These are phyloP conservation scores for Zoanthus solanderi DNA, from an alignment of 92 coral and sea anemone genomes.

Conservation along the genomic window DNA sequence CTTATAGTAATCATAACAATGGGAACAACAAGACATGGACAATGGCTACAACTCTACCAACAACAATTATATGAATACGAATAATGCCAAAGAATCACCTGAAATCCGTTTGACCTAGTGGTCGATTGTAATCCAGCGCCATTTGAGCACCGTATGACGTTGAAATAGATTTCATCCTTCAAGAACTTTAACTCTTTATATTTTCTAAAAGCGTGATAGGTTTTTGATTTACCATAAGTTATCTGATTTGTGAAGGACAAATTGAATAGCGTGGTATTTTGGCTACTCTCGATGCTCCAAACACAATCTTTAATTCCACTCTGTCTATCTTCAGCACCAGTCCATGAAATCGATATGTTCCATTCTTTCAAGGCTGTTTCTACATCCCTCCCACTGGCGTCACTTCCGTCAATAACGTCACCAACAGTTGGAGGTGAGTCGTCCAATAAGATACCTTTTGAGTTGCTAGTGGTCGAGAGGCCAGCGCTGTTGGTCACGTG, in stretches of 20 bases:
- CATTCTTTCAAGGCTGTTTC: slow-evolving; percentile 73
- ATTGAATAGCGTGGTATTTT: slow-evolving; percentile 47
- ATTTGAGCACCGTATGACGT: slow-evolving; percentile 56
- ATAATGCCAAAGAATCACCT: slow-evolving; percentile 17
- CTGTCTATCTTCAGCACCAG: slow-evolving; percentile 85
- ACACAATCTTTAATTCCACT: slow-evolving; percentile 76
- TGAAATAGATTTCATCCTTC: slow-evolving; percentile 22
- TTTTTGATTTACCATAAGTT: slow-evolving; percentile 60
- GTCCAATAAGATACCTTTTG: slow-evolving; percentile 90
- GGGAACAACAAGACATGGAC: too few species aligned
- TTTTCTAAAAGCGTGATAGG: slow-evolving; percentile 49
- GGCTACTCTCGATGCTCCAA: slow-evolving; percentile 72
- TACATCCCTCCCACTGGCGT: slow-evolving; percentile 71
- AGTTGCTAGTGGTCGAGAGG: slow-evolving; percentile 69
- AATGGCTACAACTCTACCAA: too few species aligned
- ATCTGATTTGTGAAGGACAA: slow-evolving; percentile 41
- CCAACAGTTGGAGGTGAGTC: slow-evolving; percentile 83
- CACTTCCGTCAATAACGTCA: slow-evolving; percentile 83
- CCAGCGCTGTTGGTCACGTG: slow-evolving; percentile 81
- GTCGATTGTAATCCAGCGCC: slow-evolving; percentile 65
- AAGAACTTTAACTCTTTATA: slow-evolving; percentile 40
- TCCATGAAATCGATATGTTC: slow-evolving; percentile 86
- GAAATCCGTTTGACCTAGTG: slow-evolving; percentile 45
- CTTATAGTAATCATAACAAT: too few species aligned
- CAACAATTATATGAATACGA: too few species aligned